A percentile compares a stretch with the other conserved stretches of the same genome.
Conservation (phyloP, 2,888 invertebrate genomes). For the Cosmopolites sordidus region DNA sequence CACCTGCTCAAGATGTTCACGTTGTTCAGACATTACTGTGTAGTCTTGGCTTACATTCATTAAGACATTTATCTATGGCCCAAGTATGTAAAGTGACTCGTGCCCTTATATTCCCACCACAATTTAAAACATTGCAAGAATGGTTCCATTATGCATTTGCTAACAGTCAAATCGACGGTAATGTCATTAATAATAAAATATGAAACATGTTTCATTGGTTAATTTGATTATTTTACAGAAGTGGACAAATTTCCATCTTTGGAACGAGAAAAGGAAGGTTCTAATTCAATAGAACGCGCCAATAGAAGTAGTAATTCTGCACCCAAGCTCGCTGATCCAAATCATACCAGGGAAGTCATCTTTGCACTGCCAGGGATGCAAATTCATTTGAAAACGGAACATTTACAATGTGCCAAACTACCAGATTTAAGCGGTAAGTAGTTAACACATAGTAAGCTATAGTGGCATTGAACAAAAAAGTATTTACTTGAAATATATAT, state of each 20-base stretch:
- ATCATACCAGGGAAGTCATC: slow-evolving; percentile 90
- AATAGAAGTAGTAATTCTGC: slow-evolving; percentile 47
- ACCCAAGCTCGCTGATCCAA: slow-evolving; percentile 68
- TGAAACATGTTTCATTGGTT: background rate
- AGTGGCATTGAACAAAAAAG: no score
- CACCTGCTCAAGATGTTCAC: slow-evolving; percentile 62
- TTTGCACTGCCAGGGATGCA: slow-evolving; percentile 92
- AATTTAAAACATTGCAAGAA: slow-evolving; percentile 89
- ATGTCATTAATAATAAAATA: slow-evolving; percentile 27
- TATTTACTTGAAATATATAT: no score
- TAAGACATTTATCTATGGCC: slow-evolving; percentile 84
- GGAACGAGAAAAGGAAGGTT: slow-evolving; percentile 68
- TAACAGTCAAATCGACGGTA: slow-evolving; percentile 90
- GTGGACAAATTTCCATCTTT: slow-evolving; percentile 88
- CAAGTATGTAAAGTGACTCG: slow-evolving; percentile 90
- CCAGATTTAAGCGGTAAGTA: slow-evolving; percentile 61
- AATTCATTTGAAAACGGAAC: slow-evolving; percentile 89
- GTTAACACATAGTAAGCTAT: background rate
- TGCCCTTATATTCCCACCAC: slow-evolving; percentile 90
- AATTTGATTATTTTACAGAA: slow-evolving; percentile 52
- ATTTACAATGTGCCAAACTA: slow-evolving; percentile 71
- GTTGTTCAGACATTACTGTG: slow-evolving; percentile 89
- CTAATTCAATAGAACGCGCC: slow-evolving; percentile 55
- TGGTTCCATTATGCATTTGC: slow-evolving; percentile 98
- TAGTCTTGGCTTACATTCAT: slow-evolving; percentile 71